Evolutionary conservation across 1,140 invertebrate species (phyloP), one percentile per base, ranked within the genome.

Genomic region (Drosophila azteca): DNA sequence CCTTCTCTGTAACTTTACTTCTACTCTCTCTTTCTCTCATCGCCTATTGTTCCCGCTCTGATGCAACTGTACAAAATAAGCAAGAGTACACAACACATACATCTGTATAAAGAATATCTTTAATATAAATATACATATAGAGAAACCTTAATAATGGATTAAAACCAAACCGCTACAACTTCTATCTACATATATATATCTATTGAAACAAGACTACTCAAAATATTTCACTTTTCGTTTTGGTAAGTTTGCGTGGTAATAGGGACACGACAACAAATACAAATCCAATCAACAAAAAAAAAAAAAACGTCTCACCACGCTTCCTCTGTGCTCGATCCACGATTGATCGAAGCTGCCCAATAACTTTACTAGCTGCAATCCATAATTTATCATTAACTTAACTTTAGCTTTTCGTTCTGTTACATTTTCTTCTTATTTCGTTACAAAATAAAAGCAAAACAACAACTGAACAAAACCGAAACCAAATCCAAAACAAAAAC

Each of bases 211-310:
- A 64, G 62, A 46, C 54, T 68, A 74, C 49, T 51, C 55, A 64
- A 85, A 39, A 76, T 59, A 79, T 58, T 65, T 66, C 64, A 76
- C 73, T 80, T 84, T 80, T 72, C 60, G 61, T 80, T 84, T 85
- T 84, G 80, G 80, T 84, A 84, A 84, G 80, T 84, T 84, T 69
- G 63, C 61, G 80, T 69, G 63, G 59, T 85, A 64, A 50, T 26
- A 61, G 61, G 52, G 53, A 15, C 45, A 41, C 54, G 55, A 59
- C 61, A 41, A 72, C 35, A 39, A 35, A 35, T 50, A 59, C 17
- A 59, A 76, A 61, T 52, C 24, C 43, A 69, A 58, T 44, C 20
- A 17, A 20, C 17, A 20, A 20, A 20, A 20, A 20, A 20, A 20
- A 20, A 20, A 39, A 39, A 13, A 39, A 11, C 53, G 49, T 61